Conservation (phyloP, 2,113 vertebrate genomes). For the Percopsis transmontana region DNA sequence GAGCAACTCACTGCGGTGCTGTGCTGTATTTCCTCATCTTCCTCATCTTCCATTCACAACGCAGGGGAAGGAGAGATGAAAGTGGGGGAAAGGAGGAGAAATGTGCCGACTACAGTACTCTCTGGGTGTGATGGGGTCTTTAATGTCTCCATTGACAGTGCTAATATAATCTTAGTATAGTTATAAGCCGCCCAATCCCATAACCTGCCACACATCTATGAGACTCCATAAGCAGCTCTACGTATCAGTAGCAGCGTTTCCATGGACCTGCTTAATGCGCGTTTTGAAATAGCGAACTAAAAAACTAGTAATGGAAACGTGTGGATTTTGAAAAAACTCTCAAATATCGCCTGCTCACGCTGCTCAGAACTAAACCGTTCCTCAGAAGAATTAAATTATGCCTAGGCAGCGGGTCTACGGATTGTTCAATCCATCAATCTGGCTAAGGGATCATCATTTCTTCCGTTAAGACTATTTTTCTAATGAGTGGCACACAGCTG, state of each 20-base stretch:
- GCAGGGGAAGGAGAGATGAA: constrained; percentile 10
- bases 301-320: no score
- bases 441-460: constrained; percentile 39
- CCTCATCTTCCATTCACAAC: constrained; percentile 19
- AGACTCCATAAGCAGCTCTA: no score
- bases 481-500: no score
- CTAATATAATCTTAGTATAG: neutral
- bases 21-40: neutral
- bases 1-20: neutral
- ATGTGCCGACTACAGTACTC: constrained; percentile 23
- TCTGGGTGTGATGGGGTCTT: neutral
- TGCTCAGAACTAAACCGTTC: neutral
- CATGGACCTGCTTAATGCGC: no score
- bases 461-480: no score
- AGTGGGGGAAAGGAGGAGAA: neutral
- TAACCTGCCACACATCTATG: no score
- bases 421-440: constrained; percentile 26
- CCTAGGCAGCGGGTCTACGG: neutral
- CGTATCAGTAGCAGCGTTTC: no score
- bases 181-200: neutral
- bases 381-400: constrained; percentile 26
- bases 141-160: constrained; percentile 17
- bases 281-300: no score
- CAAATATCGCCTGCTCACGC: constrained; percentile 3
- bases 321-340: no score